These are phyloP conservation scores for Epizoanthus stellaris DNA, from an alignment of 92 coral and sea anemone genomes.

Conservation along the genomic window DNA sequence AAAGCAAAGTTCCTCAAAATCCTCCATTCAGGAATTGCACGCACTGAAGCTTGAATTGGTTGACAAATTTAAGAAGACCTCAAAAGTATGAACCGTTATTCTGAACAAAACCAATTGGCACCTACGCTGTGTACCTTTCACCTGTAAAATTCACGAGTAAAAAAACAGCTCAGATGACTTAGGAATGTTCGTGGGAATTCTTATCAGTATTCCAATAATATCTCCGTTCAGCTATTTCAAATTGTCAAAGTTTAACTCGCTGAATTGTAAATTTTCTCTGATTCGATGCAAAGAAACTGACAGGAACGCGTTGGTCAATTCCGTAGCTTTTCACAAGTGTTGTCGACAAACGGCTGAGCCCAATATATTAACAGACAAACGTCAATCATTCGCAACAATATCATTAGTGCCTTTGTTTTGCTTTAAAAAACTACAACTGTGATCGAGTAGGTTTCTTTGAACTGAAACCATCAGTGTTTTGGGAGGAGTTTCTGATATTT, in stretches of 20 bases:
- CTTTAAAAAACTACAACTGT: too few relatives aligned
- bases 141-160: neutral
- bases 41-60: constrained; percentile 22
- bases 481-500: too few relatives aligned
- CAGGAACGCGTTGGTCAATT: neutral
- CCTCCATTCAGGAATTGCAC: constrained; percentile 28
- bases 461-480: too few relatives aligned
- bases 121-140: neutral
- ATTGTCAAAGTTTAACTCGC: neutral
- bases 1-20: neutral
- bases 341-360: neutral
- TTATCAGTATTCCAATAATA: neutral
- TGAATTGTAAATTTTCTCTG: neutral
- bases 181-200: constrained; percentile 27
- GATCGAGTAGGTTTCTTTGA: too few relatives aligned
- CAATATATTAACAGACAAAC: neutral
- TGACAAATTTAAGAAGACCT: neutral
- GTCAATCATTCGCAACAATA: neutral
- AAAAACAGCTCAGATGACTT: neutral
- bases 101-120: constrained; percentile 2
- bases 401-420: too few relatives aligned
- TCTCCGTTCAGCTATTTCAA: neutral
- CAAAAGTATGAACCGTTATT: neutral
- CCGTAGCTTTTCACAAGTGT: neutral
- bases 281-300: neutral